Evolutionary conservation across 2,797 vertebrate genomes (phyloP), one percentile per base, ranked within the genome.

Genomic region (Pseudomugil gertrudae): DNA sequence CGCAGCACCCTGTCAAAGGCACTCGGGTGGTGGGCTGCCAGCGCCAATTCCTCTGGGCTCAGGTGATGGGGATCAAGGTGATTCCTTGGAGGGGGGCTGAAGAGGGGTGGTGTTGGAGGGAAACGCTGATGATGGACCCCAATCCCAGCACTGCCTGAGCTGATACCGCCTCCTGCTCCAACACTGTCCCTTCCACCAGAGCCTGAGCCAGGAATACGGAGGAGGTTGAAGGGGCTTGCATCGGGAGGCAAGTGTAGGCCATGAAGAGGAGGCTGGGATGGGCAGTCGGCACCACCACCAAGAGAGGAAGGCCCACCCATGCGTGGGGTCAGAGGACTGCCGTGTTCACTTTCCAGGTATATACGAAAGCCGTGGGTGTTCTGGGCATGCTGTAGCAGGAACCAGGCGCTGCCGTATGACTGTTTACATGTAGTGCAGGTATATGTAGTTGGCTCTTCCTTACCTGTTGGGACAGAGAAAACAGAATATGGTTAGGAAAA

Each of bases 1-100:
- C 98, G 96, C 94, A 99, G 96, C 95, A 99, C 98, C 96, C 98
- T 97, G 93, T 99, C 98, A 92, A 99, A 99, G 97, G 97, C 97
- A 98, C 98, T 99, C 95, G 98, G 97, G 94, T 98, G 95, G 94
- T 99, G 98, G 92, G 96, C 96, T 92, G 96, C 97, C 93, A 99
- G 94, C 90, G 96, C 97, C 96, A 99, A 94, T 92, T 99, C 98
- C 95, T 99, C 98, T 52, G 96, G 96, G 93, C 96, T 98, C 94
- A 99, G 94, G 90, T 97, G 98, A 91, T 98, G 98, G 77, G 95
- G 95, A 86, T 99, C 98, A 94, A 99, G 94, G 93, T 98, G 98
- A 93, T 98, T 97, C 84, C 98, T 96, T 23, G 98, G 97, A 84
- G 97, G 98, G 72, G 98, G 97, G 84, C 97, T 99, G 94, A 99